Base-by-base conservation (phyloP, 2,888 invertebrate genomes). In the Netelia inedita region DNA sequence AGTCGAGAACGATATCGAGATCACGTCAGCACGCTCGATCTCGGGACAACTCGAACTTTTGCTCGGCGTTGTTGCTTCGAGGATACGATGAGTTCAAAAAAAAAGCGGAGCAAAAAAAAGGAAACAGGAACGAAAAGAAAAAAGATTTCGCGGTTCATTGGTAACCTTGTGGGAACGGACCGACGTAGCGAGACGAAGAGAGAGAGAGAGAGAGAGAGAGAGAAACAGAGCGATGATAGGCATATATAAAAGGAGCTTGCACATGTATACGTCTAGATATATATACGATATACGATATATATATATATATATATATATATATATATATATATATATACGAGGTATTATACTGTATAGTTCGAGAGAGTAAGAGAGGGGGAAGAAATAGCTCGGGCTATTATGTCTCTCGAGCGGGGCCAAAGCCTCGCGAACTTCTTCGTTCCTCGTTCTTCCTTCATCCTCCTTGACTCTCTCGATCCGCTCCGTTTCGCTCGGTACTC, bases 401-500 rank as follows among this genome's bases (percentile, higher is more conserved):
- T 83, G 57, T 81, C 72, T 81, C 73, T 68, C 68, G 76, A 83
- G 71, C 61, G 53, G 69, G 69, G 72, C 78, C 78, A 72, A 66
- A 81, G 78, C 28, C 57, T 81, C 79, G 66, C 75, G 66, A 72
- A 75, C 73, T 63, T 76, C 23, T 61, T 80, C 76, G 83, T 55
- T 43, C 61, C 72, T 79, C 82, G 83, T 69, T 76, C 43, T 74
- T 68, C 21, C 81, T 68, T 53, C 83, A 46, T 55, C 72, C 72
- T 78, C 59, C 76, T 68, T 59, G 74, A 71, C 82, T 82, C 85
- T 61, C 81, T 78, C 86, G 85, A 85, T 86, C 86, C 83, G 85
- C 79, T 73, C 81, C 86, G 83, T 86, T 86, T 83, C 87, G 85
- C 85, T 86, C 79, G 84, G 82, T 85, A 82, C 71, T 80, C 66